phyloP scores from a whole-genome alignment of 2,888 invertebrate species.

The Meandrusa payeni region DNA sequence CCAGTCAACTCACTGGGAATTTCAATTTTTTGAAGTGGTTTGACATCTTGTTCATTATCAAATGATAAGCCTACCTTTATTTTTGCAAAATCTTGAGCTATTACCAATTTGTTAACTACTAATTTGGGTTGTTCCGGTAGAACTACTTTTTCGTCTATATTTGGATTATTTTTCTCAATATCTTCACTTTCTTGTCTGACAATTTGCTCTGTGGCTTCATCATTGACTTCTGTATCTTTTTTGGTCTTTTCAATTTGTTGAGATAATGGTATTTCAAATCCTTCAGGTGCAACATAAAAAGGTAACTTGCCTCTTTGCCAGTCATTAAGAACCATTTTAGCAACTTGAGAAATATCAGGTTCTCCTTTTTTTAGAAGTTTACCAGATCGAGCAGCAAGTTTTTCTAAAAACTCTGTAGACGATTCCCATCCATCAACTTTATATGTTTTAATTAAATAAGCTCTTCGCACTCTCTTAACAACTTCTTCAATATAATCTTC shows the following conservation, averaged over 20 bases:
- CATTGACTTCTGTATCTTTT: slow-evolving; percentile 33
- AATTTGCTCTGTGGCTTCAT: slow-evolving; percentile 35
- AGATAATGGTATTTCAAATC: slow-evolving; percentile 86
- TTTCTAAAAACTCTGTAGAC: slow-evolving; percentile 93
- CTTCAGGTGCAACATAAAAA: slow-evolving; percentile 94
- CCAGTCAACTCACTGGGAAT: slow-evolving; percentile 63
- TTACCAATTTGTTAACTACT: slow-evolving; percentile 69
- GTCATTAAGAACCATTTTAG: slow-evolving; percentile 98
- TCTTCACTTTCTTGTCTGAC: slow-evolving; percentile 24
- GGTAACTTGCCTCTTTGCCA: slow-evolving; percentile 99
- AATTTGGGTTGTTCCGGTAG: slow-evolving; percentile 49
- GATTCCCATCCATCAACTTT: slow-evolving; percentile 91
- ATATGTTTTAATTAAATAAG: slow-evolving; percentile 95
- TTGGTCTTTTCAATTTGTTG: slow-evolving; percentile 51
- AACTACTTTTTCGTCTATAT: slow-evolving; percentile 46
- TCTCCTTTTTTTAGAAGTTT: slow-evolving; percentile 98
- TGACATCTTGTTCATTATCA: slow-evolving; percentile 83
- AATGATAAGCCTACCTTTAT: slow-evolving; percentile 88
- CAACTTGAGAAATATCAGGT: slow-evolving; percentile 92
- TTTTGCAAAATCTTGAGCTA: slow-evolving; percentile 91
- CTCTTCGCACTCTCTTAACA: slow-evolving; percentile 91
- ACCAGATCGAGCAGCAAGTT: slow-evolving; percentile 92
- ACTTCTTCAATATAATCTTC: slow-evolving; percentile 96
- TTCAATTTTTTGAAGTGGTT: slow-evolving; percentile 76
- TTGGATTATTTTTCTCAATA: slow-evolving; percentile 27